Conservation (phyloP, 2,113 vertebrate species). For the Serinus canaria region DNA sequence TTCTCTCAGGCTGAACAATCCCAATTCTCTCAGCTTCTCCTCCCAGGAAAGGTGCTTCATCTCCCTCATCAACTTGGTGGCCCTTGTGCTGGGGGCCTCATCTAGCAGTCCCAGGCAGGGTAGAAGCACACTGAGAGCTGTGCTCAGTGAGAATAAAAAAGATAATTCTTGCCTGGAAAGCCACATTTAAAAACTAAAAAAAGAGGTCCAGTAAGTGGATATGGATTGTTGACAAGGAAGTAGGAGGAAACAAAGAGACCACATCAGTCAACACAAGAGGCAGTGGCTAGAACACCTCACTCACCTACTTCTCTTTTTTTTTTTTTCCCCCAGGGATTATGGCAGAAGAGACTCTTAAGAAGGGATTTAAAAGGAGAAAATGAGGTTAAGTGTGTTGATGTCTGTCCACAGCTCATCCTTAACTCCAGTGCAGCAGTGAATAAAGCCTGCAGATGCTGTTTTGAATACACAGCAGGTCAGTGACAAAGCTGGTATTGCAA, state of each 20-base stretch:
- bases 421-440: neutral
- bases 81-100: neutral
- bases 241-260: neutral
- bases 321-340: neutral
- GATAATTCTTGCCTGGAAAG: neutral
- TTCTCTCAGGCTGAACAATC: neutral
- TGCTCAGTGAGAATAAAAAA: neutral
- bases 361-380: conserved; percentile 39
- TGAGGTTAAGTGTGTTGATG: conserved; percentile 31
- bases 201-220: neutral
- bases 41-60: neutral
- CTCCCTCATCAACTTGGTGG: neutral
- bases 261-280: neutral
- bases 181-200: neutral
- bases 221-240: neutral
- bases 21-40: neutral
- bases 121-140: neutral
- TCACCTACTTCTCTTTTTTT: neutral
- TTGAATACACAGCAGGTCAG: neutral
- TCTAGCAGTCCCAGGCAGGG: neutral
- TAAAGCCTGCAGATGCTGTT: neutral
- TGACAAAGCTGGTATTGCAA: neutral
- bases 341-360: conserved; percentile 1
- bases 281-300: neutral
- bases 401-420: neutral